phyloP scores from a whole-genome alignment of 2,888 invertebrate species.

The Drosophila diplacantha region DNA sequence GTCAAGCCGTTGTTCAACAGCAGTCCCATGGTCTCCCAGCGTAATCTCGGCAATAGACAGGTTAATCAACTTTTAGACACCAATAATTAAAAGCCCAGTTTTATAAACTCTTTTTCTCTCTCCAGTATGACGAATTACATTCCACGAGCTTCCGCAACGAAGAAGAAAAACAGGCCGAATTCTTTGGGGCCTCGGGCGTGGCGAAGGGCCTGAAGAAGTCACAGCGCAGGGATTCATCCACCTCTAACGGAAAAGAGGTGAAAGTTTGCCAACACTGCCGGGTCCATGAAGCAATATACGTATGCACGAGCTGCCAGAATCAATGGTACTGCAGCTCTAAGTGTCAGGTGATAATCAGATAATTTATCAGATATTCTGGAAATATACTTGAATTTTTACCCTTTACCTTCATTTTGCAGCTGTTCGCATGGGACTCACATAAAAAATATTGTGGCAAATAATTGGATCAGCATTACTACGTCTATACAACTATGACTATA shows the following conservation, averaged over 20 bases:
- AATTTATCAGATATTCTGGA: neutral
- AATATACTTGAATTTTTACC: neutral
- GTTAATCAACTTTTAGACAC: neutral
- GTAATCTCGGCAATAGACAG: constrained; percentile 15
- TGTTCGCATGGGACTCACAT: constrained; percentile 84
- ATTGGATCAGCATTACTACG: constrained; percentile 40
- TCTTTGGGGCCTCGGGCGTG: neutral
- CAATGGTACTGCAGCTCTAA: constrained; percentile 97
- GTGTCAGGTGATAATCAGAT: constrained; percentile 95
- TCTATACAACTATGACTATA: constrained; percentile 30
- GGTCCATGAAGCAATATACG: constrained; percentile 88
- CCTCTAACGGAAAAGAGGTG: constrained; percentile 42
- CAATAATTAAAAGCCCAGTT: neutral
- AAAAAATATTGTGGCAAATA: constrained; percentile 42
- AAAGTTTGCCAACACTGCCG: constrained; percentile 88
- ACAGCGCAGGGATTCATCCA: neutral
- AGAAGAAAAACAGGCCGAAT: neutral
- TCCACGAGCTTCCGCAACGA: constrained; percentile 43
- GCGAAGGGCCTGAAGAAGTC: neutral
- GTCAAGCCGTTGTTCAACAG: constrained; percentile 51
- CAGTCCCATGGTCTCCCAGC: constrained; percentile 40
- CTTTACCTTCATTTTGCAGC: constrained; percentile 80
- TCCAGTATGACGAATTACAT: constrained; percentile 44
- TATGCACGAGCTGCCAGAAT: constrained; percentile 93
- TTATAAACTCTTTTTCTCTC: neutral